These are phyloP conservation scores for Montipora capitata DNA, from an alignment of 92 coral and sea anemone genomes.

Conservation along the genomic window DNA sequence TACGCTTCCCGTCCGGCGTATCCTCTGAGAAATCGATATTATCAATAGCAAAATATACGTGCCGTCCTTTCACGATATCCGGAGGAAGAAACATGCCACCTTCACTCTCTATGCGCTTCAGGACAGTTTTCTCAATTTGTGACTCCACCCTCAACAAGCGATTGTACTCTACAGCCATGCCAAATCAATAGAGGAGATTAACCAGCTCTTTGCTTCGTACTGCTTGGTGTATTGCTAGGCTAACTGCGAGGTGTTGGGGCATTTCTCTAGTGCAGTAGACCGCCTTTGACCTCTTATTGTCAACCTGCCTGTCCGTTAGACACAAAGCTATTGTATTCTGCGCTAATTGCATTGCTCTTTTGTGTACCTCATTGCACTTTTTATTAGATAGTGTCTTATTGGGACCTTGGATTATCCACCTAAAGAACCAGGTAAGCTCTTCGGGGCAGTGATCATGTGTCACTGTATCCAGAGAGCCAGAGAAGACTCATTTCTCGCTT, in stretches of 20 bases:
- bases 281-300: slow-evolving; percentile 55
- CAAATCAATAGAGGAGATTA: slow-evolving; percentile 55
- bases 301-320: slow-evolving; percentile 58
- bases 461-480: background rate
- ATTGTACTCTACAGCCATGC: slow-evolving; percentile 64
- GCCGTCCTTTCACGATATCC: slow-evolving; percentile 70
- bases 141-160: slow-evolving; percentile 33
- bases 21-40: slow-evolving; percentile 15
- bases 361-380: slow-evolving; percentile 29
- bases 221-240: slow-evolving; percentile 20
- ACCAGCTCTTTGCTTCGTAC: slow-evolving; percentile 51
- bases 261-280: slow-evolving; percentile 1
- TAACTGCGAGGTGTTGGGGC: background rate
- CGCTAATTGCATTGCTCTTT: slow-evolving; percentile 51
- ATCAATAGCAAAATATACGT: no score
- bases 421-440: slow-evolving; percentile 27
- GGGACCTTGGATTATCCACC: slow-evolving; percentile 80
- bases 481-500: slow-evolving; percentile 50
- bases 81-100: slow-evolving; percentile 68
- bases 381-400: slow-evolving; percentile 17
- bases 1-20: slow-evolving; percentile 66
- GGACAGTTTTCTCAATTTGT: slow-evolving; percentile 53
- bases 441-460: background rate
- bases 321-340: slow-evolving; percentile 60
- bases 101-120: slow-evolving; percentile 48